Base-by-base conservation (phyloP, 1,140 invertebrate species). In the Cotesia vestalis region DNA sequence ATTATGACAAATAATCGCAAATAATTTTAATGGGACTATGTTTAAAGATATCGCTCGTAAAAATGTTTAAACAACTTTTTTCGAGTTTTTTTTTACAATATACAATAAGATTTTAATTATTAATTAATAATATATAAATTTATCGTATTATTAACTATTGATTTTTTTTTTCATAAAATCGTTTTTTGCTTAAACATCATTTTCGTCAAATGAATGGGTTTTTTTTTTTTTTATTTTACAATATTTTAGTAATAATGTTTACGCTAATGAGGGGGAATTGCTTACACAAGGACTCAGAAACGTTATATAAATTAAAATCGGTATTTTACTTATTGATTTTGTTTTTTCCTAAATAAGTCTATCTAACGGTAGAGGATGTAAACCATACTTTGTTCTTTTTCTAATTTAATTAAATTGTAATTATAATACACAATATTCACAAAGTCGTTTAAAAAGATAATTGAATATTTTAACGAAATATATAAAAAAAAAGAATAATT, bases 391-490 rank as follows among this genome's bases (percentile, higher is more conserved):
- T 38, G 46, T 71, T 62, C 60, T 67, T 69, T 6, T 40, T 80
- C 84, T 81, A 85, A 85, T 85, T 86, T 85, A 86, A 86, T 85
- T 84, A 85, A 86, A 85, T 82, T 83, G 78, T 84, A 84, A 84
- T 85, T 82, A 86, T 86, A 85, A 86, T 86, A 86, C 83, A 86
- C 79, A 83, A 85, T 86, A 86, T 86, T 86, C 85, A 86, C 85
- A 86, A 80, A 83, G 80, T 82, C 80, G 81, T 86, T 81, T 83
- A 84, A 84, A 86, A 82, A 77, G 77, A 78, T 46, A 46, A 8
- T 73, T 73, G 70, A 63, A 69, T 66, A 67, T 76, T 78, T 70
- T 76, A 14, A 34, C 14, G 60, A 52, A 55, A 52, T 53, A 69
- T 62, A 73, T 8, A 66, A 51, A 64, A 59, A 66, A 27, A 55